A percentile compares a stretch with the other conserved stretches of the same genome.
Conservation (phyloP, 1,140 invertebrate species). For the Chironomus striatipennis region DNA sequence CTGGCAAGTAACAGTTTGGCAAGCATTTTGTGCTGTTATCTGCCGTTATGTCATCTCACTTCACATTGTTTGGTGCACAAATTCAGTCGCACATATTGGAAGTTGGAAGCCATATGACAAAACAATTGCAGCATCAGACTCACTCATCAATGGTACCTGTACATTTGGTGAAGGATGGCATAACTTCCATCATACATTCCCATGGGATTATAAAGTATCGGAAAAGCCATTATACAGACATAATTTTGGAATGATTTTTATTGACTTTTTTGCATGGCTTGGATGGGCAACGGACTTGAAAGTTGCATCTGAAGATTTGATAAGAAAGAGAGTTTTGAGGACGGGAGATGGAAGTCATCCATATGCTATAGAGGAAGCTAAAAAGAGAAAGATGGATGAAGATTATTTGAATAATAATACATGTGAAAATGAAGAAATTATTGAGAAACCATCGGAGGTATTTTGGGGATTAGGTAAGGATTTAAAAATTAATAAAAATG, state of each 20-base stretch:
- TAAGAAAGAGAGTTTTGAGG: slow-evolving; percentile 29
- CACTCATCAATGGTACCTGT: background rate
- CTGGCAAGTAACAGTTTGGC: background rate
- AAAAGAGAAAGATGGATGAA: background rate
- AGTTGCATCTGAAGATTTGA: slow-evolving; percentile 38
- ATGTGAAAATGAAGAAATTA: background rate
- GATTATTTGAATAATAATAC: no score
- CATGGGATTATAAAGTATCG: slow-evolving; percentile 61
- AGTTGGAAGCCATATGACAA: slow-evolving; percentile 66
- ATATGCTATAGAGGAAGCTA: background rate
- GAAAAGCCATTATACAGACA: slow-evolving; percentile 52
- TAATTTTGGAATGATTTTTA: slow-evolving; percentile 55
- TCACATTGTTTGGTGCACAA: slow-evolving; percentile 68
- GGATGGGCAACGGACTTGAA: slow-evolving; percentile 46
- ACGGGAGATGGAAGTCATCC: slow-evolving; percentile 27
- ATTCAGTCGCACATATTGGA: slow-evolving; percentile 64
- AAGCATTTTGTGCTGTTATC: background rate
- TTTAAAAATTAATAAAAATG: no score
- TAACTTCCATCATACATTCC: slow-evolving; percentile 73
- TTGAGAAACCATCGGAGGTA: background rate
- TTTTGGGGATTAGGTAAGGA: background rate
- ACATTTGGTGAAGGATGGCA: slow-evolving; percentile 55
- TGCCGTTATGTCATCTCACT: slow-evolving; percentile 39
- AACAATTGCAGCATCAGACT: slow-evolving; percentile 42
- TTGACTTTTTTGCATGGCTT: slow-evolving; percentile 51